Evolutionary conservation across 1,140 invertebrate genomes (phyloP).

Genomic region (Luehdorfia chinensis): DNA sequence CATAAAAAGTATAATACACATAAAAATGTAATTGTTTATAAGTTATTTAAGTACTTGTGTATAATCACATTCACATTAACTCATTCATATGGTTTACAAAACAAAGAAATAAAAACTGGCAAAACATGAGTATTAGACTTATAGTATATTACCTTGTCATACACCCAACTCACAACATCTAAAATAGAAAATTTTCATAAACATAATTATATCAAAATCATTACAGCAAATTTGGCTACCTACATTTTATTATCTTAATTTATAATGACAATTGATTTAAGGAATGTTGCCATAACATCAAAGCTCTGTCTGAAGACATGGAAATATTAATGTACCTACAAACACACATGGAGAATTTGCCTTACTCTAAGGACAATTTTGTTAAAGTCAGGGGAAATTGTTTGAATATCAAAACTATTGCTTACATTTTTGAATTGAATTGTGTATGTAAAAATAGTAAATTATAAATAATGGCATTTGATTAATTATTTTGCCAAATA

Average conservation of each 20-base stretch:
- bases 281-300: constrained; percentile 37
- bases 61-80: constrained; percentile 47
- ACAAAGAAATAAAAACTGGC: constrained; percentile 16
- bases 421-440: constrained; percentile 8
- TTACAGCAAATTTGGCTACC: constrained; percentile 65
- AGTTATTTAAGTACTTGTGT: constrained; percentile 55
- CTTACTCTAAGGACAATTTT: constrained; percentile 21
- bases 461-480: background rate
- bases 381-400: constrained; percentile 20
- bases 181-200: constrained; percentile 39
- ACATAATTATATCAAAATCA: constrained; percentile 48
- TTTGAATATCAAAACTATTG: constrained; percentile 21
- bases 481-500: background rate
- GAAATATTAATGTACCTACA: constrained; percentile 12
- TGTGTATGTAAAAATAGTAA: constrained; percentile 19
- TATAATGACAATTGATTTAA: constrained; percentile 36
- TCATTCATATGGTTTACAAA: constrained; percentile 26
- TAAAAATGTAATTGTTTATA: constrained; percentile 35
- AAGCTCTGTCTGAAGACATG: constrained; percentile 7
- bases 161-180: constrained; percentile 16
- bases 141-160: constrained; percentile 12
- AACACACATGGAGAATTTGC: constrained; percentile 1
- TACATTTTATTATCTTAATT: constrained; percentile 50
- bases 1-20: constrained; percentile 31
- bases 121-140: constrained; percentile 21